Evolutionary conservation across 2,797 vertebrate genomes (phyloP).

Genomic region (Poeciliopsis presidionis): DNA sequence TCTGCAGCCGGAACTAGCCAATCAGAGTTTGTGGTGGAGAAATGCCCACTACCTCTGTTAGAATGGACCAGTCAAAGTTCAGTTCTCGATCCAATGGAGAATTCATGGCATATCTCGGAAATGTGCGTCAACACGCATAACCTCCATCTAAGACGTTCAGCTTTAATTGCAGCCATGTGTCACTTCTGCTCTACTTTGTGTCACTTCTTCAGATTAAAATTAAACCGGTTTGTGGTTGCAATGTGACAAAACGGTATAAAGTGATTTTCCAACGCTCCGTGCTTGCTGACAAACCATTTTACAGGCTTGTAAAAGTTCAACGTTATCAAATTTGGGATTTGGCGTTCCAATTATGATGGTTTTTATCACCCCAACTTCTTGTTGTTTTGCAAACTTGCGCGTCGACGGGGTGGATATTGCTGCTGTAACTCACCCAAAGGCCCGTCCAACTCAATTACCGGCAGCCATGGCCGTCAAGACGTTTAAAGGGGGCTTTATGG

Average conservation of each 20-base stretch:
- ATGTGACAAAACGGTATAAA: background rate
- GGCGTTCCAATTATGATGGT: slow-evolving; percentile 67
- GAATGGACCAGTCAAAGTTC: background rate
- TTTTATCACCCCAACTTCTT: slow-evolving; percentile 57
- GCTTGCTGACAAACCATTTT: slow-evolving; percentile 63
- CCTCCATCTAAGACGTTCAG: background rate
- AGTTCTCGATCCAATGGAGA: background rate
- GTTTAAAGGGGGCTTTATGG: slow-evolving; percentile 71
- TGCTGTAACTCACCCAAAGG: slow-evolving; percentile 69
- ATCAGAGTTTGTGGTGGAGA: too few relatives aligned
- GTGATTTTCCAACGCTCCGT: slow-evolving; percentile 19
- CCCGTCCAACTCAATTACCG: slow-evolving; percentile 75
- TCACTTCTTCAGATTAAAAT: background rate
- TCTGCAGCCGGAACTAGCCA: background rate
- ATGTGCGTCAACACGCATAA: background rate
- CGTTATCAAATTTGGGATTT: slow-evolving; percentile 69
- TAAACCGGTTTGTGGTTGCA: background rate
- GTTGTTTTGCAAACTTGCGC: slow-evolving; percentile 17
- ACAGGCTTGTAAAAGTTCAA: slow-evolving; percentile 51
- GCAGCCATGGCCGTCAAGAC: slow-evolving; percentile 58
- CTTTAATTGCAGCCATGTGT: background rate
- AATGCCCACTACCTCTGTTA: background rate
- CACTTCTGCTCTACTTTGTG: background rate
- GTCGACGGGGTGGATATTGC: slow-evolving; percentile 57
- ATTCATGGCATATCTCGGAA: background rate